Evolutionary conservation across 2,113 vertebrate species (phyloP), one percentile per base, ranked within the genome.

Genomic region (Myodes glareolus): DNA sequence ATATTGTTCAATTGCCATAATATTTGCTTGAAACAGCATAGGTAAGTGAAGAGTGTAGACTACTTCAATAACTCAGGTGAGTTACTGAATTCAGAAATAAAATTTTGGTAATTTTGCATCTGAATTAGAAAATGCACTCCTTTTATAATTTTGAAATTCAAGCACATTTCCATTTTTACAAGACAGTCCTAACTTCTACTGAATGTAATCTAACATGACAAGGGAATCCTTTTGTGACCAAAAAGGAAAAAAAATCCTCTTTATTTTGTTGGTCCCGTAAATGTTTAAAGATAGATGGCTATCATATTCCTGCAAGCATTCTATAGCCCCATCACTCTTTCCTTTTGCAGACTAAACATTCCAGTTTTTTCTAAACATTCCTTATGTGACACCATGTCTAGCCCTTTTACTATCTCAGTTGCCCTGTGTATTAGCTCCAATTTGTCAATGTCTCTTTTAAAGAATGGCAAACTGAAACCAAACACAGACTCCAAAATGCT

Each of bases 211-310:
- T 92, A 72, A 39, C 29, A 93, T 63, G 92, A 42, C 63, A 47
- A 78, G 63, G 52, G 84, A 94, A 76, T 55, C 61, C 68, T 90
- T 97, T 75, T 81, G 77, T 94, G 33, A 78, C 55, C 6, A 58
- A 63, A 77, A 80, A 75, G 70, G 45, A 75, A 21, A 63, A 86
- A 81, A 92, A 95, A 58, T 87, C 50, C 29, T 90, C 61, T 96
- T 92, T 96, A 94, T 98, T 96, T 96, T 97, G 96, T 97, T 96
- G 97, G 65, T 94, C 94, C 90, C 93, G 97, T 97, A 97, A 98
- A 97, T 98, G 97, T 97, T 98, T 98, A 95, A 97, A 98, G 97
- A 97, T 96, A 97, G 97, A 98, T 97, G 96, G 96, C 96, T 98
- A 98, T 98, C 97, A 80, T 81, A 95, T 98, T 96, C 97, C 95